Percentiles rank a stretch among this genome's conserved stretches.
Evolutionary conservation across 1,140 invertebrate species (phyloP).

Genomic region (Manduca sexta): DNA sequence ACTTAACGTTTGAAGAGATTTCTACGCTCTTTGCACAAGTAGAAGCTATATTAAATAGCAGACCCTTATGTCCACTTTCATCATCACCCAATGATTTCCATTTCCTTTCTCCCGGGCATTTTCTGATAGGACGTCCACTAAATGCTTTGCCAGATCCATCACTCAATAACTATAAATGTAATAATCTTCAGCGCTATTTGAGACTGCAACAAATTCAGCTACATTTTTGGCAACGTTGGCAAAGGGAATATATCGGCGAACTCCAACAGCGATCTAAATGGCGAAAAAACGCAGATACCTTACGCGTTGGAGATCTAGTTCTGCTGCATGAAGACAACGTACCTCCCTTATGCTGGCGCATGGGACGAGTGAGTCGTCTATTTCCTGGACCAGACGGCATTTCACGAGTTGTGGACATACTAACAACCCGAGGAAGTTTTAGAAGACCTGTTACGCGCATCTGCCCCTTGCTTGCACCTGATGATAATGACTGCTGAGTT

Average conservation of each 20-base stretch:
- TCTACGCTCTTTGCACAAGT: neutral
- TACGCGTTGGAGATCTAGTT: conserved; percentile 11
- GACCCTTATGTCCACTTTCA: neutral
- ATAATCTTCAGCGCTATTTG: neutral
- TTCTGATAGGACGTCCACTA: neutral
- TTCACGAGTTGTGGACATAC: too few relatives aligned
- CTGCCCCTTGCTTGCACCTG: neutral
- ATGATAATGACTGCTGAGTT: neutral
- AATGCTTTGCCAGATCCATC: neutral
- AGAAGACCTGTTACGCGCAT: conserved; percentile 11
- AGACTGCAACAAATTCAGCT: neutral
- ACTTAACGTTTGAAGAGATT: conserved; percentile 31
- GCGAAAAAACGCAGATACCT: conserved; percentile 19
- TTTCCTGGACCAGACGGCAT: too few relatives aligned
- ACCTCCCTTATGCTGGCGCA: conserved; percentile 7
- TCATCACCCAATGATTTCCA: neutral
- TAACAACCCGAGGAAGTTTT: conserved; percentile 2
- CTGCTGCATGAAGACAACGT: conserved; percentile 9
- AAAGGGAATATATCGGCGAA: neutral
- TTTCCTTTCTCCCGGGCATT: neutral
- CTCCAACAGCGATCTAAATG: conserved; percentile 11
- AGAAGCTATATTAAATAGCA: neutral
- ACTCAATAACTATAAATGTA: neutral
- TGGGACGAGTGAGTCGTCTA: too few relatives aligned
- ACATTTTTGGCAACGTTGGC: conserved; percentile 5